Percentiles rank a stretch among this genome's conserved stretches.
phyloP scores from a whole-genome alignment of 2,888 invertebrate genomes.

The Tridacna gigas region DNA sequence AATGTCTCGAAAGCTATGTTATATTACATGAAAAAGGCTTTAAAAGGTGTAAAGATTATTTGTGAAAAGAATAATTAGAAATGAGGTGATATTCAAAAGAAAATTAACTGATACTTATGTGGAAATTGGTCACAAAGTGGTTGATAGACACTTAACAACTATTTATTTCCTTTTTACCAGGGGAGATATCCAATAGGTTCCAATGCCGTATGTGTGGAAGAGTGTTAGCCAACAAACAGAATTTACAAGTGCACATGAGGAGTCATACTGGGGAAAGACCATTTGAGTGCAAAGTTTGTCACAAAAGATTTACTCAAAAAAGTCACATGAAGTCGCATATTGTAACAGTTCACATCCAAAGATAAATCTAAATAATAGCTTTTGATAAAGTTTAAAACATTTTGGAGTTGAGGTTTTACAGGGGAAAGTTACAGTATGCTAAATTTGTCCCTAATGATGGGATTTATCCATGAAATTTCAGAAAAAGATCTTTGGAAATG shows the following conservation, averaged over 20 bases:
- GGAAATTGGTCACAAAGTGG: background rate
- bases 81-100: background rate
- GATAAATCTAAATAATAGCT: background rate
- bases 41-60: too few relatives aligned
- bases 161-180: background rate
- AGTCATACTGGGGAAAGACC: constrained; percentile 35
- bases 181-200: background rate
- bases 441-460: too few relatives aligned
- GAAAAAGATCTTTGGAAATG: too few relatives aligned
- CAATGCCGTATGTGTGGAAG: constrained; percentile 33
- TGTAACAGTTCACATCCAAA: constrained; percentile 3
- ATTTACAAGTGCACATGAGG: constrained; percentile 36
- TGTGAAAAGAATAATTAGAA: too few relatives aligned
- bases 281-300: constrained; percentile 35
- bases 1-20: too few relatives aligned
- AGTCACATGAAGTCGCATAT: constrained; percentile 32
- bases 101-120: background rate
- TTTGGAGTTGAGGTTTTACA: too few relatives aligned
- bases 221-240: constrained; percentile 26
- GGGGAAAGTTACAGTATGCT: too few relatives aligned
- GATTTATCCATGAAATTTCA: too few relatives aligned
- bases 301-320: constrained; percentile 39
- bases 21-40: too few relatives aligned
- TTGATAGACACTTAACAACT: background rate
- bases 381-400: too few relatives aligned